These are phyloP conservation scores for Poecilia picta DNA, from an alignment of 2,797 vertebrate species.

Conservation along the genomic window DNA sequence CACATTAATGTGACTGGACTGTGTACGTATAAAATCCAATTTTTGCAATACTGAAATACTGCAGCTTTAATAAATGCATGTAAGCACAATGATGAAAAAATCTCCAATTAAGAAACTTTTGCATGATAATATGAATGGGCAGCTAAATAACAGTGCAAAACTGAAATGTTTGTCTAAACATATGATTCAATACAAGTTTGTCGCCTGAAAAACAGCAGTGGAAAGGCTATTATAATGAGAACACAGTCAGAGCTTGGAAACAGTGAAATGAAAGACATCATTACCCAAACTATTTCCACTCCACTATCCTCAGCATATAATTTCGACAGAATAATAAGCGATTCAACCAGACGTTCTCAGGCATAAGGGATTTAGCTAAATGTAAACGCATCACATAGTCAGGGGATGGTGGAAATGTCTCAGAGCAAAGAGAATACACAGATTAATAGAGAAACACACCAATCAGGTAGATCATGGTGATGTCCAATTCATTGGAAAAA, in stretches of 20 bases:
- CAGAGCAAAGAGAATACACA: slow-evolving; percentile 69
- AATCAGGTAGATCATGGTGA: slow-evolving; percentile 62
- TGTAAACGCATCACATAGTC: slow-evolving; percentile 32
- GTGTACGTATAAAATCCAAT: no score
- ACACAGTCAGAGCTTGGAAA: slow-evolving; percentile 6
- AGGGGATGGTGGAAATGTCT: slow-evolving; percentile 37
- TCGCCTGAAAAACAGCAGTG: not conserved
- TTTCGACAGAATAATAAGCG: slow-evolving; percentile 61
- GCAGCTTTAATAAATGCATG: no score
- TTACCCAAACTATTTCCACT: slow-evolving; percentile 21
- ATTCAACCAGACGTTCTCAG: slow-evolving; percentile 38
- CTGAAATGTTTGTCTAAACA: not conserved
- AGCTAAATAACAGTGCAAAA: not conserved
- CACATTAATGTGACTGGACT: no score
- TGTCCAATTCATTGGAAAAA: slow-evolving; percentile 57
- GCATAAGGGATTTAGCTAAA: slow-evolving; percentile 46
- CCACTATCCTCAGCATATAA: slow-evolving; percentile 36
- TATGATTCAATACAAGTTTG: not conserved
- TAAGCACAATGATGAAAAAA: not conserved
- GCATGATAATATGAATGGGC: not conserved
- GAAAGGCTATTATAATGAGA: not conserved
- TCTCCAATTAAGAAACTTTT: not conserved
- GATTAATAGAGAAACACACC: slow-evolving; percentile 63
- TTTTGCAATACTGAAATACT: no score
- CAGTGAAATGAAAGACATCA: slow-evolving; percentile 41